Percentiles rank a stretch among this genome's conserved stretches.
These are phyloP conservation scores for Euproctis similis DNA, from an alignment of 2,888 invertebrate genomes.

Conservation along the genomic window DNA sequence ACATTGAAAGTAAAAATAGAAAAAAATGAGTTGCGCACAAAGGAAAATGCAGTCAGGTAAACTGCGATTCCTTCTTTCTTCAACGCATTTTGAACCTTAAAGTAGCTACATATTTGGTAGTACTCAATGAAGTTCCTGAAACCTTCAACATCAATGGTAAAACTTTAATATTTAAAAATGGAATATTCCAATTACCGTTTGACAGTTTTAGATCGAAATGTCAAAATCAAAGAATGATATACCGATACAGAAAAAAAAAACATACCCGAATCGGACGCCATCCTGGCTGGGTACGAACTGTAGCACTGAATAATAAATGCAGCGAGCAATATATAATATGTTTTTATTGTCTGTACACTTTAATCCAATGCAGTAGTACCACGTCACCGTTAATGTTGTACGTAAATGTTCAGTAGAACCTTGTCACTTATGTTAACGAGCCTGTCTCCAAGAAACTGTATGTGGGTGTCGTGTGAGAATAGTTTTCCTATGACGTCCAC, in stretches of 20 bases:
- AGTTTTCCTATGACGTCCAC: constrained; percentile 44
- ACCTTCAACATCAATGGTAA: no score
- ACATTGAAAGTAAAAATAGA: constrained; percentile 13
- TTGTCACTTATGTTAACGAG: constrained; percentile 63
- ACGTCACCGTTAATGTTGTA: constrained; percentile 27
- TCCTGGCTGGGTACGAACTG: constrained; percentile 59
- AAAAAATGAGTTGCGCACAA: constrained; percentile 19
- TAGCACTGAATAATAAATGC: constrained; percentile 71
- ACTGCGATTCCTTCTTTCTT: constrained; percentile 12
- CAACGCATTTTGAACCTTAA: constrained; percentile 17
- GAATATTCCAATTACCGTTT: no score
- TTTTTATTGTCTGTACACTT: constrained; percentile 35
- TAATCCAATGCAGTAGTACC: constrained; percentile 30
- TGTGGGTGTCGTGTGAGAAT: constrained; percentile 31
- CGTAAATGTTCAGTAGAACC: constrained; percentile 39
- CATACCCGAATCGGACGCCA: constrained; percentile 68
- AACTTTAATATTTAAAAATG: no score
- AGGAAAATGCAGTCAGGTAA: constrained; percentile 18
- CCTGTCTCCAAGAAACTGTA: constrained; percentile 45
- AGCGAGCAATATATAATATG: constrained; percentile 59
- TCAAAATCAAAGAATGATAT: constrained; percentile 6
- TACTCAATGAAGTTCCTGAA: no score
- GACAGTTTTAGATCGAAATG: no score
- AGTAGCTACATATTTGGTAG: no score
- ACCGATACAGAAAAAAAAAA: constrained; percentile 23